Base-by-base conservation (phyloP, 2,113 vertebrate genomes). In the Callithrix jacchus region DNA sequence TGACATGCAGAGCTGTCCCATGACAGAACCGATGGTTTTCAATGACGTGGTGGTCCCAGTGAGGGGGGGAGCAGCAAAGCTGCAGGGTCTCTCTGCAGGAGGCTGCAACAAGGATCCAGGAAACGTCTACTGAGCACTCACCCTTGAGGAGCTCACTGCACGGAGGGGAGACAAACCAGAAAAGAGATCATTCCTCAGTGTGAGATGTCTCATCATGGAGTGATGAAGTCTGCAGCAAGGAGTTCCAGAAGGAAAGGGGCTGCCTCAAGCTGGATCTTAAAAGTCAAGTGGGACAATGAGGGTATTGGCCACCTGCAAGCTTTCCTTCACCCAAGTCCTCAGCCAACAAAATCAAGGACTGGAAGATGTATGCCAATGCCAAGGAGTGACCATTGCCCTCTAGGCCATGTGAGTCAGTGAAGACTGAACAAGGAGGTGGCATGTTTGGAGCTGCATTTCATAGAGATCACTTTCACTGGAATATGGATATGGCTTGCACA, bases 141-240 rank as follows among this genome's bases (percentile, higher is more conserved):
- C 40, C 23, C 84, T 45, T 0, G 47, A 79, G 77, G 40, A 6
- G 25, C 45, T 74, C 12, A 12, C 45, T 20, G 20, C 25, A 14
- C 7, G 4, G 25, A 5, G 13, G 47, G 32, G 18, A 66, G 20
- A 21, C 66, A 40, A 32, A 32, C 20, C 27, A 42, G n/a, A 45
- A 64, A 58, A 82, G 37, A 68, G 58, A n/a, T 32, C 13, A 1
- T 54, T 47, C 77, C 58, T 85, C 58, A 8, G 66, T 6, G 2
- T 10, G 32, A 27, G 27, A 8, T 2, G 18, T 11, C 4, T 35
- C 4, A 20, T 27, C 13, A 3, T 6, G 4, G n/a, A 66, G 45
- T 42, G 70, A 58, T 4, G 3, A 58, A 35, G 35, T 17, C 61
- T 18, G 1, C 21, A 3, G 54, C 64, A 12, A 35, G n/a, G 52